A percentile compares a stretch with the other conserved stretches of the same genome.
These are phyloP conservation scores for Lophotriccus pileatus DNA, from an alignment of 2,797 vertebrate genomes.

Conservation along the genomic window DNA sequence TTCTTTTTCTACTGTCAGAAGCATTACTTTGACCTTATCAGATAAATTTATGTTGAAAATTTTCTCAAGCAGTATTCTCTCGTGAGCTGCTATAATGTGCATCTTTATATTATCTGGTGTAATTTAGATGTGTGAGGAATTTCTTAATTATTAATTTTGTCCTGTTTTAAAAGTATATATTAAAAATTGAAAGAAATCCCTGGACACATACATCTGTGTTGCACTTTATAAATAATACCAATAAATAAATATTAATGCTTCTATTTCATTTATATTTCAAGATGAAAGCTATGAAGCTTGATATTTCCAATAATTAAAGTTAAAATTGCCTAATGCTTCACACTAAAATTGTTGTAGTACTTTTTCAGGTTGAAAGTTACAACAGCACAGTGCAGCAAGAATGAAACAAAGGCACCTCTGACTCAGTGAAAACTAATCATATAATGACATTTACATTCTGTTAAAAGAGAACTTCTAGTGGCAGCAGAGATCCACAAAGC, in stretches of 20 bases:
- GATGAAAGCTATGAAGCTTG: not conserved
- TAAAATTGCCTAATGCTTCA: constrained; percentile 31
- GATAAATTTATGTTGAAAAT: constrained; percentile 64
- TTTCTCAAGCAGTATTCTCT: constrained; percentile 62
- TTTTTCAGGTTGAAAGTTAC: constrained; percentile 10
- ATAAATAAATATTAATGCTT: constrained; percentile 60
- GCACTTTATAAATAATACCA: constrained; percentile 59
- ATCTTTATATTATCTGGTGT: constrained; percentile 43
- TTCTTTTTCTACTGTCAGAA: constrained; percentile 56
- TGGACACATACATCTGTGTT: not conserved
- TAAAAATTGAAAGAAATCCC: constrained; percentile 44
- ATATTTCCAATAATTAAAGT: constrained; percentile 43
- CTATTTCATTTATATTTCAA: constrained; percentile 45
- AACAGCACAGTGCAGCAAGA: not conserved
- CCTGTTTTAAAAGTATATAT: constrained; percentile 31
- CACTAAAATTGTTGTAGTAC: not conserved
- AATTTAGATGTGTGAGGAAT: constrained; percentile 16
- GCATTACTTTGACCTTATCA: constrained; percentile 70
- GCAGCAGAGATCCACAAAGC: not conserved
- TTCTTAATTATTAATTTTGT: constrained; percentile 62
- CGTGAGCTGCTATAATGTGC: constrained; percentile 24
- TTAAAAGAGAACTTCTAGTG: not conserved
- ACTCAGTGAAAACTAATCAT: not conserved
- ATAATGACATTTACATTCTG: not conserved
- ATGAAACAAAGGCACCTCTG: not conserved